These are phyloP conservation scores for Rhynchonycteris naso DNA, from an alignment of 2,797 vertebrate species.

Conservation along the genomic window DNA sequence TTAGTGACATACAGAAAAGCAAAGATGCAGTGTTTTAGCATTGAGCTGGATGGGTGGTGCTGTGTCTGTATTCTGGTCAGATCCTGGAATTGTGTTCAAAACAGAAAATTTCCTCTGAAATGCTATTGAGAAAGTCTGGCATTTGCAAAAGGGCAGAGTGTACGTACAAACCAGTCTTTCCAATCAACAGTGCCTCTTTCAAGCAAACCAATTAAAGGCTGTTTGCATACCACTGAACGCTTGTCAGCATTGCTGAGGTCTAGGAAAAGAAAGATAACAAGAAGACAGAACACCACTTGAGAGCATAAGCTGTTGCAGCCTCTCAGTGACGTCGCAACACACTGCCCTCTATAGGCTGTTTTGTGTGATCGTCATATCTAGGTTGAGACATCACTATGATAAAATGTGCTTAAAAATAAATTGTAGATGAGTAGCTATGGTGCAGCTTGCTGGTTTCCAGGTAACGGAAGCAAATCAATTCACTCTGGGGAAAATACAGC, in stretches of 20 bases:
- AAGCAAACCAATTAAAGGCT: constrained; percentile 28
- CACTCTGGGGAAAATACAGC: background rate
- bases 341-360: background rate
- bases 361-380: background rate
- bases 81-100: background rate
- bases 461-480: background rate
- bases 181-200: constrained; percentile 8
- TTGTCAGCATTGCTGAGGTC: background rate
- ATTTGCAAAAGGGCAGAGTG: constrained; percentile 49
- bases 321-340: background rate
- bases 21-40: background rate
- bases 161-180: constrained; percentile 43
- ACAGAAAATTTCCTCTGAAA: constrained; percentile 32
- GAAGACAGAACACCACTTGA: background rate
- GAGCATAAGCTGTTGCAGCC: background rate
- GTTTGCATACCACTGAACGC: background rate
- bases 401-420: background rate
- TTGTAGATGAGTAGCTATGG: background rate
- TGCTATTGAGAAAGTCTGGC: constrained; percentile 12
- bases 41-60: background rate
- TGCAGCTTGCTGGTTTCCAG: background rate
- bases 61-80: background rate
- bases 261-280: background rate
- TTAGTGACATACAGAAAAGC: background rate
- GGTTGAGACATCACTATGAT: background rate